Evolutionary conservation across 92 coral and sea anemone species (phyloP).

Genomic region (Porites divaricata): DNA sequence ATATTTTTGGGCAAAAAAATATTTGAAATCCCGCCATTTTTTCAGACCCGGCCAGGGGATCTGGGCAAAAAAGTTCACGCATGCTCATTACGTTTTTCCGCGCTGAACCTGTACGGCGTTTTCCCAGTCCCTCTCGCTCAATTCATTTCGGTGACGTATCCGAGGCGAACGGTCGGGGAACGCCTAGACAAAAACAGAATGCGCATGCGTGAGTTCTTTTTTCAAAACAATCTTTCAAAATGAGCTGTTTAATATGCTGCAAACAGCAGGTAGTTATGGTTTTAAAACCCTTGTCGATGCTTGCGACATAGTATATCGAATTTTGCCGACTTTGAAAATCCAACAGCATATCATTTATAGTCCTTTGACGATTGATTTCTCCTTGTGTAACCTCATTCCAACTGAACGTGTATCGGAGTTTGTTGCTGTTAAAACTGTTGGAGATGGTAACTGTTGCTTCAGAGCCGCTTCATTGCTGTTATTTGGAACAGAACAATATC

Average conservation of each 20-base stretch:
- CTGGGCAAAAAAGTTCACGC: no score
- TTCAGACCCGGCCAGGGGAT: no score
- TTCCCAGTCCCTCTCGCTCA: conserved; percentile 8
- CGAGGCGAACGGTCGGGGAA: no score
- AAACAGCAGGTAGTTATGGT: background rate
- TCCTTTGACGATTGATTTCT: background rate
- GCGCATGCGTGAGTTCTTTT: no score
- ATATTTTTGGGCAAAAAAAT: no score
- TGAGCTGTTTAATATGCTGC: background rate
- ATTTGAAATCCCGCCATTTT: no score
- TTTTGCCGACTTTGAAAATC: background rate
- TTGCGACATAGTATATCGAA: background rate
- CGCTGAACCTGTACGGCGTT: no score
- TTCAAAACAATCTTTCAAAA: background rate
- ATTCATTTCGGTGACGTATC: no score
- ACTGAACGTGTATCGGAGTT: background rate
- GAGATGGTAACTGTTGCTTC: conserved; percentile 7
- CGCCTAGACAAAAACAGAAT: no score
- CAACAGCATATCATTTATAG: background rate
- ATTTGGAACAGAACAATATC: background rate
- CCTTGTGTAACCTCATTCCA: background rate
- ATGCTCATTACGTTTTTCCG: no score
- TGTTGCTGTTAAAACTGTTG: background rate
- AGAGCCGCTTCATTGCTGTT: background rate
- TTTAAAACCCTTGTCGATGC: conserved; percentile 4